Percentiles rank a stretch among this genome's conserved stretches.
phyloP scores from a whole-genome alignment of 2,888 invertebrate genomes.

The Linnaemya tessellans region DNA sequence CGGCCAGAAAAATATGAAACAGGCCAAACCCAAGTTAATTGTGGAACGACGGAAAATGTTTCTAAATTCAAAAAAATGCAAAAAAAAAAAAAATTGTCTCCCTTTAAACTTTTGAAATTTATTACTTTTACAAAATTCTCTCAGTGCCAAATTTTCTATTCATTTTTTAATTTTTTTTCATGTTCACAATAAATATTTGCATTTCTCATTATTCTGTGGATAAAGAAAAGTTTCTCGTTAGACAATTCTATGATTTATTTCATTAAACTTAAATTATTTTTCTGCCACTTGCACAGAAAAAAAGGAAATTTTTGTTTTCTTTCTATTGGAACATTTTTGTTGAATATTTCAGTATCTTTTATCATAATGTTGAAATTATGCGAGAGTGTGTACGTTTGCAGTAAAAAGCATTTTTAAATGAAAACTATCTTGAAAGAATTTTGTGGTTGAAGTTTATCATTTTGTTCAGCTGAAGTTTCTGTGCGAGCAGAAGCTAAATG shows the following conservation, averaged over 20 bases:
- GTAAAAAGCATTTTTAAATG: conserved; percentile 2
- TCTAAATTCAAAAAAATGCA: no score
- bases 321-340: conserved; percentile 1
- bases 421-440: conserved; percentile 1
- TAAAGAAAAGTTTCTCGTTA: conserved; percentile 53
- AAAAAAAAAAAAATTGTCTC: neutral
- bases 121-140: neutral
- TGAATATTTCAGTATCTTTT: conserved; percentile 47
- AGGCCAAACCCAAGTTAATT: no score
- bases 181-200: conserved; percentile 49
- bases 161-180: no score
- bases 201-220: conserved; percentile 58
- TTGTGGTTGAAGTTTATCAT: conserved; percentile 18
- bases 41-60: no score
- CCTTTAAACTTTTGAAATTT: no score
- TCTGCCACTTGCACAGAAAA: conserved; percentile 63
- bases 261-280: conserved; percentile 70
- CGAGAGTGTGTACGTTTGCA: neutral
- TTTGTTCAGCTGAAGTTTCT: conserved; percentile 19
- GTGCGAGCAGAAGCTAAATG: conserved; percentile 46
- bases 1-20: no score
- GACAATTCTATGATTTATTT: conserved; percentile 65
- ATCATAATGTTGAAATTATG: conserved; percentile 5
- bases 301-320: conserved; percentile 2
- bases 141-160: neutral